Conservation (phyloP, 1,140 invertebrate species). For the Mizuhopecten yessoensis region DNA sequence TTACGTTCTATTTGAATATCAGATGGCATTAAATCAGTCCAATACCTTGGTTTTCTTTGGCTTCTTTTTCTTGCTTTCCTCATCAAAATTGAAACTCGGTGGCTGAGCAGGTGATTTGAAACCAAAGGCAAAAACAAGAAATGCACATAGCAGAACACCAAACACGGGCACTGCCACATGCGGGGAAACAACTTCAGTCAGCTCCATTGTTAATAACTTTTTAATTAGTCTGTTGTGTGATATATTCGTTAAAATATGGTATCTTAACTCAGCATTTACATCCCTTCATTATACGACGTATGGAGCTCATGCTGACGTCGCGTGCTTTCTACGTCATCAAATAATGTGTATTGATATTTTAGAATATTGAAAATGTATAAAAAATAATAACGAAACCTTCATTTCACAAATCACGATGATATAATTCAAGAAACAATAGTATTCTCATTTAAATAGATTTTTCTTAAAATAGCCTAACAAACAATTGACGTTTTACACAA, state of each 20-base stretch:
- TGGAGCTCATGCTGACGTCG: constrained; percentile 77
- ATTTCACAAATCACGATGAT: too few relatives aligned
- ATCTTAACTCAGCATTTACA: constrained; percentile 57
- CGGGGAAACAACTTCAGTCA: constrained; percentile 80
- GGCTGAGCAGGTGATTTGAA: constrained; percentile 83
- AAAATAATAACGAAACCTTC: not conserved
- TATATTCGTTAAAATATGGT: constrained; percentile 66
- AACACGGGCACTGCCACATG: constrained; percentile 82
- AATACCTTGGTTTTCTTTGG: constrained; percentile 75
- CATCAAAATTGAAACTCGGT: constrained; percentile 82
- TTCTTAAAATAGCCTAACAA: not conserved
- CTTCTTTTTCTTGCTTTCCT: constrained; percentile 78
- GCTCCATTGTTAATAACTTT: constrained; percentile 70
- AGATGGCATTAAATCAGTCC: not conserved
- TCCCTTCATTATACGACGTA: constrained; percentile 64
- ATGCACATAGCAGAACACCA: constrained; percentile 81
- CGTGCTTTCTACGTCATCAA: constrained; percentile 75
- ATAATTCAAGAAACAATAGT: not conserved
- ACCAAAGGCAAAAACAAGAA: constrained; percentile 83
- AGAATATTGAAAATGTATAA: not conserved
- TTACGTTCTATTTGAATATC: not conserved
- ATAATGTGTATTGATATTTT: constrained; percentile 57
- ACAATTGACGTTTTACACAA: not conserved
- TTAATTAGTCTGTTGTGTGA: constrained; percentile 30
- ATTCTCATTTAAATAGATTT: not conserved